These are phyloP conservation scores for Cynaeus angustus DNA, from an alignment of 2,888 invertebrate species.

Conservation along the genomic window DNA sequence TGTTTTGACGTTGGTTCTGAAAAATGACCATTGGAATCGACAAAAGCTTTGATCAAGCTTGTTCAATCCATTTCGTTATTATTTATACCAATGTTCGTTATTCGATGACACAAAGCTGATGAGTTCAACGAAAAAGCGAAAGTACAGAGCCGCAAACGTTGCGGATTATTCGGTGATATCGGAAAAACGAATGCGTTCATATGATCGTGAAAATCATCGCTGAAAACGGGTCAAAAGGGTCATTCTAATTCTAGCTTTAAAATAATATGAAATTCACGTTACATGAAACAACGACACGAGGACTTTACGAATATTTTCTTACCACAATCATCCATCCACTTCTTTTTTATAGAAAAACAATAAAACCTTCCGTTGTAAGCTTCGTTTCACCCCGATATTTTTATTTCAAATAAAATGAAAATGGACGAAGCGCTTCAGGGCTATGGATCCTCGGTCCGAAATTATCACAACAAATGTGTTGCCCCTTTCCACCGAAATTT, in stretches of 20 bases:
- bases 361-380: neutral
- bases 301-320: too few species aligned
- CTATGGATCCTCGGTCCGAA: conserved; percentile 10
- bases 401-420: conserved; percentile 6
- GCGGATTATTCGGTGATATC: too few species aligned
- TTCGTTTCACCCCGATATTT: neutral
- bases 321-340: too few species aligned
- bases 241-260: too few species aligned
- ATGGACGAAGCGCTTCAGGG: neutral
- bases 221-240: too few species aligned
- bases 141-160: too few species aligned
- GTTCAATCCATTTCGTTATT: neutral
- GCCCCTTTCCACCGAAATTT: conserved; percentile 4
- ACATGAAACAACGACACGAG: too few species aligned
- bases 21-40: conserved; percentile 1
- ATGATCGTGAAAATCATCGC: too few species aligned
- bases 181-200: too few species aligned
- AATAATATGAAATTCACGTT: too few species aligned
- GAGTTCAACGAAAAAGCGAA: too few species aligned
- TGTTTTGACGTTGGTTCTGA: neutral
- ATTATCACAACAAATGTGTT: conserved; percentile 20
- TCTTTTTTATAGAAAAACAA: neutral
- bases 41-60: neutral
- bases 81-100: neutral
- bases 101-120: neutral